Base-by-base conservation (phyloP, 2,888 invertebrate species). In the Thera obeliscata region DNA sequence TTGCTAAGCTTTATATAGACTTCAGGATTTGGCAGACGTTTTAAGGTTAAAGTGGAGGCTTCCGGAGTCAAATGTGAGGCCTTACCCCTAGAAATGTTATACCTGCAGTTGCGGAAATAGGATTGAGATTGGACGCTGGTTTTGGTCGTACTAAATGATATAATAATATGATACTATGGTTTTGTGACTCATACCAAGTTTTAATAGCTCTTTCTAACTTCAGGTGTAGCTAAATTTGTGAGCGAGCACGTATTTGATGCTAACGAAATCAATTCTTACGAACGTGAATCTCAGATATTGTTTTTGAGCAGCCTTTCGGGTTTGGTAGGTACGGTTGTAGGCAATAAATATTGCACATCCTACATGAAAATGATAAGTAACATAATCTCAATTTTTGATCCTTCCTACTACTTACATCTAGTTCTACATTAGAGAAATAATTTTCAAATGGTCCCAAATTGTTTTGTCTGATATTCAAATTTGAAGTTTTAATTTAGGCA, bases 21-120 rank as follows among this genome's bases (percentile, higher is more conserved):
- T 9, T 38, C 7, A 46, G 43, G 8, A 46, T 81, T 81, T 80
- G 74, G 76, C 64, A 72, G 70, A 76, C 69, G 74, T 70, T 35
- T 73, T 72, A 72, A 66, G 69, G 70, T 68, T 73, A 69, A 70
- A 66, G 43, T 70, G 67, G 66, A 60, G 62, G 67, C 58, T 55
- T 48, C 48, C 22, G 54, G 9, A 52, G 64, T 12, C 9, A 33
- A 49, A 48, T 49, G 3, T 36, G 12, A 35, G 46, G n/a, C 33
- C 7, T 50, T 50, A 49, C 43, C 52, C 6, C 12, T 52, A 33
- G 9, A 50, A 64, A 33, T n/a, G 12, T 33, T 52, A 35, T 61
- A 61, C 52, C 43, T 54, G n/a, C 56, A 41, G 22, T 56, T 48
- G 48, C 11, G 22, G 6, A 38, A 11, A 56, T 63, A 56, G 11